Evolutionary conservation across 1,140 invertebrate species (phyloP).

Genomic region (Pararge aegeria): DNA sequence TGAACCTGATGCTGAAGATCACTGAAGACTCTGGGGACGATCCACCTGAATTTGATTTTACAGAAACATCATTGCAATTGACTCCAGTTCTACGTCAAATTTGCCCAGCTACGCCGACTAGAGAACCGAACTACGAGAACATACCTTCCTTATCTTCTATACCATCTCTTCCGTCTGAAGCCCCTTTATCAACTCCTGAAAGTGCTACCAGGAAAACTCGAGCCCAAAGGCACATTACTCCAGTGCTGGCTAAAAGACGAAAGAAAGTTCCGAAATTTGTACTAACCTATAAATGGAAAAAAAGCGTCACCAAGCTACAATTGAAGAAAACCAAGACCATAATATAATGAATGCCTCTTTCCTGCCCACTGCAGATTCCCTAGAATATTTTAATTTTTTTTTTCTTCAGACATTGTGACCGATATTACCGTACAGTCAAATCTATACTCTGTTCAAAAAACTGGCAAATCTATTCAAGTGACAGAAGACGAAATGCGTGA

Average conservation of each 20-base stretch:
- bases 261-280: slow-evolving; percentile 26
- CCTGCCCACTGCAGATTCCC: slow-evolving; percentile 16
- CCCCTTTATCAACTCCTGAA: no score
- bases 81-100: no score
- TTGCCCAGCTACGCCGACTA: no score
- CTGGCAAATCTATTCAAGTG: slow-evolving; percentile 29
- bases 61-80: no score
- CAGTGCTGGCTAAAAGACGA: slow-evolving; percentile 25
- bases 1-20: no score
- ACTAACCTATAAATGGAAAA: slow-evolving; percentile 31
- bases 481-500: slow-evolving; percentile 30
- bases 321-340: slow-evolving; percentile 28
- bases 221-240: slow-evolving; percentile 22
- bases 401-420: slow-evolving; percentile 26
- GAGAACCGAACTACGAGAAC: no score
- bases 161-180: no score
- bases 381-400: slow-evolving; percentile 30
- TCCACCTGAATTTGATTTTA: no score
- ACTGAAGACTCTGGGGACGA: no score
- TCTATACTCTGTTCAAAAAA: slow-evolving; percentile 33
- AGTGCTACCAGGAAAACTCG: slow-evolving; percentile 37
- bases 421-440: slow-evolving; percentile 30
- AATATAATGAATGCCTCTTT: slow-evolving; percentile 15
- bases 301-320: slow-evolving; percentile 21
- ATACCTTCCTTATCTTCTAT: no score